Percentiles rank a stretch among this genome's conserved stretches.
phyloP scores from a whole-genome alignment of 2,888 invertebrate genomes.

The Ichneumoninae sp. region DNA sequence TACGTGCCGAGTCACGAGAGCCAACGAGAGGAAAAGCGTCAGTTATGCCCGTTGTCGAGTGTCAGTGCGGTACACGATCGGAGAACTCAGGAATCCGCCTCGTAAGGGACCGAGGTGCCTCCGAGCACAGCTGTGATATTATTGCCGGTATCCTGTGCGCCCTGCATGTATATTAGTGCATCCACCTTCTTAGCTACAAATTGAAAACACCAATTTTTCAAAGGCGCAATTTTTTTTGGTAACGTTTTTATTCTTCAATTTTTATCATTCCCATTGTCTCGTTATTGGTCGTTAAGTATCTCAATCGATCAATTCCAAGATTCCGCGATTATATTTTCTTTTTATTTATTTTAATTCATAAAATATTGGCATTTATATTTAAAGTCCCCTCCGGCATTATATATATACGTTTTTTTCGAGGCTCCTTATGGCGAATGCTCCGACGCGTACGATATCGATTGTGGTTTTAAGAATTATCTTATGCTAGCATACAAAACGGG shows the following conservation, averaged over 20 bases:
- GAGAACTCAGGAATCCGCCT: constrained; percentile 77
- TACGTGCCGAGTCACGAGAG: constrained; percentile 64
- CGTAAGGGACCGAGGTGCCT: constrained; percentile 75
- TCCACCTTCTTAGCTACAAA: constrained; percentile 24
- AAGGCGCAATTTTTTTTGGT: neutral
- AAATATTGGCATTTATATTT: constrained; percentile 8
- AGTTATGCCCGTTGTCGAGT: constrained; percentile 65
- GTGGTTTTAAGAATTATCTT: constrained; percentile 45
- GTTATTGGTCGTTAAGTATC: neutral
- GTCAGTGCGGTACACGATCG: constrained; percentile 69
- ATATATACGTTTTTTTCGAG: neutral
- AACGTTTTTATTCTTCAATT: neutral
- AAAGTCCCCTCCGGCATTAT: neutral
- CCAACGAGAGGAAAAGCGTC: constrained; percentile 54
- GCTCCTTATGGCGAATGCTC: neutral
- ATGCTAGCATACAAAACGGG: constrained; percentile 20
- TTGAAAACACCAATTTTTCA: neutral
- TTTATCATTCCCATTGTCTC: neutral
- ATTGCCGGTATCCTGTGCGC: constrained; percentile 50
- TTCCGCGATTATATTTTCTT: neutral
- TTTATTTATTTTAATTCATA: neutral
- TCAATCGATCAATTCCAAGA: neutral
- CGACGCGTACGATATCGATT: constrained; percentile 26
- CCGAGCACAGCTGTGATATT: constrained; percentile 67
- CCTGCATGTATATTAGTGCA: constrained; percentile 42